Percentiles rank a stretch among this genome's conserved stretches.
phyloP scores from a whole-genome alignment of 2,797 vertebrate species.

The Notoglanidium macrostoma region DNA sequence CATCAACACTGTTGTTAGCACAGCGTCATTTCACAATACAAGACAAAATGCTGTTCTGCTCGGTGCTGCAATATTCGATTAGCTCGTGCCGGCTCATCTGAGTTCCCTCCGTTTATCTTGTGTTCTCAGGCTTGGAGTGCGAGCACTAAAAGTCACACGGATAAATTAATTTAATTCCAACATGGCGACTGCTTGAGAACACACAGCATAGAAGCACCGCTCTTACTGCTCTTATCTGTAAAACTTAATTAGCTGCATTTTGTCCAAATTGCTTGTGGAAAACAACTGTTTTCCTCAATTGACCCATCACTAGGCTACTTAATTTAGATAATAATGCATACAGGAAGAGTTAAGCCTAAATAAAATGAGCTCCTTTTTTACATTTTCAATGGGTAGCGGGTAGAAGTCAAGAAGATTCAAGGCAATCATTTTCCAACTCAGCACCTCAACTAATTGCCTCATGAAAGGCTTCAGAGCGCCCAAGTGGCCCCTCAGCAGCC shows the following conservation, averaged over 20 bases:
- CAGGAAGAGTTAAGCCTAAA: conserved; percentile 4
- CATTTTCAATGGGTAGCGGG: background rate
- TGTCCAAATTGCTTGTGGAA: conserved; percentile 29
- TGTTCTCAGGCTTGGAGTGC: conserved; percentile 18
- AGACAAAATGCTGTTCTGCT: conserved; percentile 21
- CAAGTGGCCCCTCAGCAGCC: conserved; percentile 41
- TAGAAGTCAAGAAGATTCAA: conserved; percentile 30
- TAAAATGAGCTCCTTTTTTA: background rate
- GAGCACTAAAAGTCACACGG: conserved; percentile 30
- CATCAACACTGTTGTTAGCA: conserved; percentile 28
- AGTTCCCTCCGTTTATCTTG: conserved; percentile 35
- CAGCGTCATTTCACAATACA: conserved; percentile 26
- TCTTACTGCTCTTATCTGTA: conserved; percentile 35
- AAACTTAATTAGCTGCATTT: conserved; percentile 44
- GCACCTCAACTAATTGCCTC: conserved; percentile 51
- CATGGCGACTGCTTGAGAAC: conserved; percentile 28
- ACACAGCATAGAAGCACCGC: background rate
- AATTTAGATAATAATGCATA: conserved; percentile 26
- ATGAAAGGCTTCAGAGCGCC: conserved; percentile 44
- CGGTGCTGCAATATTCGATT: conserved; percentile 16
- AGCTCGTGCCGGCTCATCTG: conserved; percentile 16
- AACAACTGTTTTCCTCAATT: conserved; percentile 25
- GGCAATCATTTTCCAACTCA: conserved; percentile 48
- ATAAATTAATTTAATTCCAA: conserved; percentile 45
- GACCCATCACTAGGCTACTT: conserved; percentile 31